Base-by-base conservation (phyloP, 2,888 invertebrate species). In the Archips xylosteana region DNA sequence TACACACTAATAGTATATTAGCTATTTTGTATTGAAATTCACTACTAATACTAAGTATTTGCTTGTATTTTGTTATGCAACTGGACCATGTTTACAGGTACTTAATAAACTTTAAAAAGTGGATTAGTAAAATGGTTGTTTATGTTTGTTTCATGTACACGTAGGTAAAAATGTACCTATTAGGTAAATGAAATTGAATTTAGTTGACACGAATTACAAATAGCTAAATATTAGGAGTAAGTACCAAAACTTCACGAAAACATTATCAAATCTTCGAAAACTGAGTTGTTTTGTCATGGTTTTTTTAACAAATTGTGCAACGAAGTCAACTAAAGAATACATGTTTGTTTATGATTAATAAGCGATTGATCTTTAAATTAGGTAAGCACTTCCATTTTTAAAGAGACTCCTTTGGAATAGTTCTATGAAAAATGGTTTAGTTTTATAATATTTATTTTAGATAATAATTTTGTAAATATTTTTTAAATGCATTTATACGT, bases 401-500 rank as follows among this genome's bases (percentile, higher is more conserved):
- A 54, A 54, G 54, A 3, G 15, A 23, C 2, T 23, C 3, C 9
- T 23, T 23, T 15, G 54, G 23, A 54, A n/a, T 9, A 23, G 15
- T 54, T 54, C 15, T 54, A 51, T 5, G 23, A 8, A 32, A 32
- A 32, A 47, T n/a, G 13, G 45, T 63, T 63, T 63, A 47, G 45
- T 65, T 34, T 65, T 34, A 49, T 49, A 65, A 49, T 49, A 65
- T 51, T 65, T 65, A 65, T 65, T 65, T 65, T 49, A 51, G 51
- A 51, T 36, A n/a, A n/a, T 65, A 65, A 15, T n/a, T 8, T 65
- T 51, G 65, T 65, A 65, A 65, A 65, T 65, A 65, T 51, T 65
- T 60, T n/a, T 15, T 36, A 36, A 65, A 36, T 39, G 65, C 65
- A 65, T 65, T 65, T 65, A 65, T 36, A 51, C 6, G 4, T 39